Evolutionary conservation across 1,140 invertebrate genomes (phyloP), one percentile per base, ranked within the genome.

Genomic region (Zaprionus inermis): DNA sequence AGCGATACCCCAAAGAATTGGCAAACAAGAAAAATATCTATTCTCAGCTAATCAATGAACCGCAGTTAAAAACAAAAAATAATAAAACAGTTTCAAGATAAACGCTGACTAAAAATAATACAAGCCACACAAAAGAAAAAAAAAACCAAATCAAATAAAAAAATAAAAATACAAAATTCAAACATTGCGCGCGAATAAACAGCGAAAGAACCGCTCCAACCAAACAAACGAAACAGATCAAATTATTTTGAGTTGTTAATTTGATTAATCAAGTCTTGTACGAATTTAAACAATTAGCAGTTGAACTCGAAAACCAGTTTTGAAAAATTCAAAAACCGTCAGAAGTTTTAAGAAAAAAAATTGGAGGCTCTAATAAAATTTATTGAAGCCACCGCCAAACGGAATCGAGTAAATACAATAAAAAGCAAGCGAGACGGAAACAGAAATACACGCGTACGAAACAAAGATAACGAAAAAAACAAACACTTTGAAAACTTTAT

Each of bases 261-360:
- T 76, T 56, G 67, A 65, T 63, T 83, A 79, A 80, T 79, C 55
- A 71, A 79, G 74, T 46, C 56, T 36, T 34, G 54, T 72, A 57
- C 73, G 32, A 59, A 79, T 83, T 67, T 68, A 36, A 79, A 76
- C 56, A 83, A 83, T 83, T 84, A 81, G 69, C 73, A 49, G 3
- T 36, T 51, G 28, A 79, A 65, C 36, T 59, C 82, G 66, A 82
- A 83, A 84, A 79, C 80, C 76, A 30, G 80, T 83, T 82, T 82
- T 61, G 44, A 24, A 72, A 65, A 66, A 34, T 52, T 34, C 18
- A 54, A 60, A 54, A 60, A 41, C 5, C n/a, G 2, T 44, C n/a
- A 38, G n/a, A 59, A 67, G 54, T 72, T 44, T 38, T 65, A 32
- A 58, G 61, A 44, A 41, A 1, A 52, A 56, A 66, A 28, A 63